Percentiles rank a stretch among this genome's conserved stretches.
Conservation (phyloP, 1,140 invertebrate genomes). For the Cephus cinctus region DNA sequence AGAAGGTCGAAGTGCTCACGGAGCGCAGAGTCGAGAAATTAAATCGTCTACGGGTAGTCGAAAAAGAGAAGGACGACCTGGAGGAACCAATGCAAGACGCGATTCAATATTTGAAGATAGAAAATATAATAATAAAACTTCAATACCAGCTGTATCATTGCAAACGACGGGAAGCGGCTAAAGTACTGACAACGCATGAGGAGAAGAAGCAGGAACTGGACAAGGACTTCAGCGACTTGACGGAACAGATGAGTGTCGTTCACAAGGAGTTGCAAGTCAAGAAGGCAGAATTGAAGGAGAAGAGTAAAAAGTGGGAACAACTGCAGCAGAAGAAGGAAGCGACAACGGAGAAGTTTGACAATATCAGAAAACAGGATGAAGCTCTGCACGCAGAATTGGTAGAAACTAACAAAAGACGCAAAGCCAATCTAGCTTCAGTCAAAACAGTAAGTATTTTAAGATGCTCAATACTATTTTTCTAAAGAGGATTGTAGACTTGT, state of each 20-base stretch:
- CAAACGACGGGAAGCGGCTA: constrained; percentile 54
- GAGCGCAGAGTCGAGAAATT: constrained; percentile 84
- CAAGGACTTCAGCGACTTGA: constrained; percentile 58
- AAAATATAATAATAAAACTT: constrained; percentile 69
- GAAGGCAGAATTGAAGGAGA: constrained; percentile 60
- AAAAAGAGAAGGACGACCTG: constrained; percentile 86
- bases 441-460: constrained; percentile 39
- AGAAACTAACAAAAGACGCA: constrained; percentile 66
- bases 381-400: constrained; percentile 64
- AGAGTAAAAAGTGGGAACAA: constrained; percentile 53
- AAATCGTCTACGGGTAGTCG: constrained; percentile 84
- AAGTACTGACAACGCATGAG: constrained; percentile 53
- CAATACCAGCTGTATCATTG: constrained; percentile 44
- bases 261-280: constrained; percentile 58
- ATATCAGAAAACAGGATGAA: constrained; percentile 63
- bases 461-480: constrained; percentile 4
- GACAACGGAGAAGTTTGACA: constrained; percentile 57
- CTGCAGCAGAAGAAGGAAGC: constrained; percentile 46
- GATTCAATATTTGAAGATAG: constrained; percentile 74
- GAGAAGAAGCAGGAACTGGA: constrained; percentile 57
- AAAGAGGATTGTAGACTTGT: not conserved
- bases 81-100: constrained; percentile 87
- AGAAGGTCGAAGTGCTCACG: constrained; percentile 75
- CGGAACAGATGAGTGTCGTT: constrained; percentile 57
- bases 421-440: constrained; percentile 57